Base-by-base conservation (phyloP, 2,888 invertebrate species). In the Pogonocherus hispidulus region DNA sequence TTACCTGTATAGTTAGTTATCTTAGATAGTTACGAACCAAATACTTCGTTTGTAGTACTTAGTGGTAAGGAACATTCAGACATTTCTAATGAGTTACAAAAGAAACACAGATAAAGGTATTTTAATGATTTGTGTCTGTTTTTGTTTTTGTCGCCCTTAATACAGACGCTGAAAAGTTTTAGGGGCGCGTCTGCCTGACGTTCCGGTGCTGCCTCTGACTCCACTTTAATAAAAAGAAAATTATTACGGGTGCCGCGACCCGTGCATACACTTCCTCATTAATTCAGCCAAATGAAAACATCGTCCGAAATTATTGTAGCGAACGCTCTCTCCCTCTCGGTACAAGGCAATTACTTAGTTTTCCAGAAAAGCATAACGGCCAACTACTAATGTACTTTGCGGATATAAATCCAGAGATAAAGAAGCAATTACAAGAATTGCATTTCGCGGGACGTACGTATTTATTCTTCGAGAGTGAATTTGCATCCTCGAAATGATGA, bases 271-370 rank as follows among this genome's bases (percentile, higher is more conserved):
- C 18, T 52, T 59, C 23, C 59, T 51, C 27, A 51, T 62, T 62
- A 62, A 62, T 62, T 62, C 22, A 35, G 49, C 51, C 57, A 65
- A 70, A 70, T 70, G 65, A 70, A 67, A 67, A 67, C 57, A 67
- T 62, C 56, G 63, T 65, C 62, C 62, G 67, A 65, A 70, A 64
- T 70, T 64, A 70, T 65, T 67, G 62, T 63, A 51, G 18, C 57
- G 49, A 3, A 1, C 41, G 3, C 41, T 5, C 37, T 66, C 47
- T 46, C 27, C 62, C 65, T 20, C 41, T 23, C 44, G 16, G 51
- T 35, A 62, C 56, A 47, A 41, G 57, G 65, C 62, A 65, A 65
- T 69, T 69, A 69, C 69, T 69, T 69, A 65, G 68, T 60, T 65
- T 64, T 35, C 65, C 56, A 65, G 60, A 57, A 51, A 65, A 57